Conservation (phyloP, 2,888 invertebrate species). For the Rhagophthalmus giganteus region DNA sequence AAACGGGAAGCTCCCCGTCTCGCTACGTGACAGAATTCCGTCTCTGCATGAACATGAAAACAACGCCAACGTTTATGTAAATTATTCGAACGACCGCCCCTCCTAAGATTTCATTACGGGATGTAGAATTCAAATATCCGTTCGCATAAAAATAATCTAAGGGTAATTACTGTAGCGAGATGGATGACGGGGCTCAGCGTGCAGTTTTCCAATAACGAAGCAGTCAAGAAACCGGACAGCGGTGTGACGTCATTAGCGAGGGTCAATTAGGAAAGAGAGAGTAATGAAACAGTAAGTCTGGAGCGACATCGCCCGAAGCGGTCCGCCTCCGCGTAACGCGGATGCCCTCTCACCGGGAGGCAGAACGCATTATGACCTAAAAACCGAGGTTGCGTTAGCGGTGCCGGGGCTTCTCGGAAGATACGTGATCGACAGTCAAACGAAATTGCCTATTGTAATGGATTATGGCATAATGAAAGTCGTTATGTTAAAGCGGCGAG, state of each 20-base stretch:
- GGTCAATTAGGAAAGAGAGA: slow-evolving; percentile 41
- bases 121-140: slow-evolving; percentile 38
- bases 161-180: slow-evolving; percentile 29
- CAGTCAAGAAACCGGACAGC: slow-evolving; percentile 35
- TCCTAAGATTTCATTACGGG: slow-evolving; percentile 33
- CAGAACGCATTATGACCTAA: slow-evolving; percentile 33
- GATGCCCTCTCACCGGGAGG: slow-evolving; percentile 41
- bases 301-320: slow-evolving; percentile 40
- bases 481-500: slow-evolving; percentile 44
- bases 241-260: slow-evolving; percentile 36
- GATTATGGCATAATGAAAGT: slow-evolving; percentile 43
- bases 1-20: slow-evolving; percentile 44
- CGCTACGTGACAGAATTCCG: slow-evolving; percentile 49
- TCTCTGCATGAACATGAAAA: slow-evolving; percentile 34
- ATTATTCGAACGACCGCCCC: slow-evolving; percentile 32
- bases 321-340: slow-evolving; percentile 44
- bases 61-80: slow-evolving; percentile 39
- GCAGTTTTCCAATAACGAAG: slow-evolving; percentile 35
- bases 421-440: slow-evolving; percentile 51
- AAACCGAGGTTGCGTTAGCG: slow-evolving; percentile 41
- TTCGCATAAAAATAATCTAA: slow-evolving; percentile 37
- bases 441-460: slow-evolving; percentile 51
- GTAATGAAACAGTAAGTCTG: slow-evolving; percentile 42
- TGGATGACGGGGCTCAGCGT: slow-evolving; percentile 32
- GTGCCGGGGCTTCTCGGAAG: slow-evolving; percentile 46